Conservation (phyloP, 2,797 vertebrate genomes). For the Heterohyrax brucei region DNA sequence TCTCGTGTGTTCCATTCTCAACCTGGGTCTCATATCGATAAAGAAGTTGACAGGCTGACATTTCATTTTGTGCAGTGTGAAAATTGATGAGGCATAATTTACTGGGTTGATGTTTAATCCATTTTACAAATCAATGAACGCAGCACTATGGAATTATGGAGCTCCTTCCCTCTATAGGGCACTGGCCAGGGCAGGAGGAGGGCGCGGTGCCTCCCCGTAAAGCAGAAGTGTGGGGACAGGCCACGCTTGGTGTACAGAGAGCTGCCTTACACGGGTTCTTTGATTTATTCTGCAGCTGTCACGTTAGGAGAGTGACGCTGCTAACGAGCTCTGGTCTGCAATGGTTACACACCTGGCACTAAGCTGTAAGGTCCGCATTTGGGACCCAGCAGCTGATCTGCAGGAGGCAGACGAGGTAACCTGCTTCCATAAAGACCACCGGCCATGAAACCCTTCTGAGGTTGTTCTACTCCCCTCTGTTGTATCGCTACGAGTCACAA, state of each 20-base stretch:
- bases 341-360: background rate
- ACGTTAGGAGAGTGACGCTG: background rate
- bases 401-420: background rate
- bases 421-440: background rate
- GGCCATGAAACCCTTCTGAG: background rate
- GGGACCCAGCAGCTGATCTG: background rate
- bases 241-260: accelerated
- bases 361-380: background rate
- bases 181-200: background rate
- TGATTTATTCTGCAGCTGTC: background rate
- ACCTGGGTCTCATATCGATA: background rate
- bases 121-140: background rate
- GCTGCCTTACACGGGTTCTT: accelerated
- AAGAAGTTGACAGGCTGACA: background rate
- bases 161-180: background rate
- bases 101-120: background rate
- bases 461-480: background rate
- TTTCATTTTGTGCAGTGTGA: background rate
- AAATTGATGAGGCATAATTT: background rate
- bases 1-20: accelerated
- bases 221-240: accelerated
- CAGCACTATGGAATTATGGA: background rate
- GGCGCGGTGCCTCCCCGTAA: no score
- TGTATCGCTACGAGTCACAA: no score
- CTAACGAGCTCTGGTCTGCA: no score